Conservation (phyloP, 2,888 invertebrate species). For the Apamea sordens region DNA sequence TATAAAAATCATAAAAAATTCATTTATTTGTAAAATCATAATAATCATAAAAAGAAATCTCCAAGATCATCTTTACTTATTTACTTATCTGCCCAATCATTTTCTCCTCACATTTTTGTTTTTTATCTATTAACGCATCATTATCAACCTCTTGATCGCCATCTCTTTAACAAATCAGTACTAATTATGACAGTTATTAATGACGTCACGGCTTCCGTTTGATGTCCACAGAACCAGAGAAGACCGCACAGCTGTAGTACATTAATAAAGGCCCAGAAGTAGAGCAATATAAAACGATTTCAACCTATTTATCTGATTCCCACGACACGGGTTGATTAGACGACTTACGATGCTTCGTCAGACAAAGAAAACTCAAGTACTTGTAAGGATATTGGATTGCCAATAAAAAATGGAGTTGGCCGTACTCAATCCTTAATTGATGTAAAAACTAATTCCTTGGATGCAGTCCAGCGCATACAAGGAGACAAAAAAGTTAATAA, state of each 20-base stretch:
- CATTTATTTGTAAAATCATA: neutral
- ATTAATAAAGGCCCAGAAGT: slow-evolving; percentile 64
- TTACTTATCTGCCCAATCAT: neutral
- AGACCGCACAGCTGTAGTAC: slow-evolving; percentile 57
- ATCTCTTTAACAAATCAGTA: slow-evolving; percentile 49
- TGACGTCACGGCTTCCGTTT: slow-evolving; percentile 40
- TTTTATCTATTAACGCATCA: neutral
- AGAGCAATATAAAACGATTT: slow-evolving; percentile 52
- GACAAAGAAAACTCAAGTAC: slow-evolving; percentile 42
- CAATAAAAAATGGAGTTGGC: slow-evolving; percentile 41
- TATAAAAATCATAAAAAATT: too few species aligned
- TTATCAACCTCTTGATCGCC: slow-evolving; percentile 9
- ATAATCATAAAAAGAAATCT: neutral
- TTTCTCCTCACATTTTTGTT: neutral
- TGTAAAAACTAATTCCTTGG: slow-evolving; percentile 25
- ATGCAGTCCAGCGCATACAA: slow-evolving; percentile 3
- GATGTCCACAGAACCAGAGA: neutral
- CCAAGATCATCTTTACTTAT: neutral
- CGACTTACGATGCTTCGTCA: slow-evolving; percentile 29
- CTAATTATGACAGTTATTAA: slow-evolving; percentile 49
- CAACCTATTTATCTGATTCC: slow-evolving; percentile 65
- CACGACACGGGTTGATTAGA: slow-evolving; percentile 60
- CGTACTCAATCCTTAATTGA: slow-evolving; percentile 23
- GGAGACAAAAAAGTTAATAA: slow-evolving; percentile 32
- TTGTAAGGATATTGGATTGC: slow-evolving; percentile 42